A percentile compares a stretch with the other conserved stretches of the same genome.
These are phyloP conservation scores for Sepioteuthis lessoniana DNA, from an alignment of 2,888 invertebrate species.

Conservation along the genomic window DNA sequence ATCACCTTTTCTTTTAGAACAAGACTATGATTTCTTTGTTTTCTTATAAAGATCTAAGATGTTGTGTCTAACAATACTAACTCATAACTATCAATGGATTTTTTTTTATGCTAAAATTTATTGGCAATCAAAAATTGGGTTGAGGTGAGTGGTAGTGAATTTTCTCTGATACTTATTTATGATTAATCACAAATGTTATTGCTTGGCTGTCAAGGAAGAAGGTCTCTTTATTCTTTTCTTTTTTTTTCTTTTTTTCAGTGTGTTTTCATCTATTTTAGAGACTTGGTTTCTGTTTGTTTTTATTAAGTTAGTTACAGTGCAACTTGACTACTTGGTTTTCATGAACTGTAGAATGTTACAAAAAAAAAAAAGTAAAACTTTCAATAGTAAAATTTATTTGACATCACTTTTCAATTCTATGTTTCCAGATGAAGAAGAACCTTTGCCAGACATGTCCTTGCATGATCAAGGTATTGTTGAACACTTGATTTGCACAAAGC, in stretches of 20 bases:
- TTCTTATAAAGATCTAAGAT: background rate
- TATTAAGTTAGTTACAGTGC: background rate
- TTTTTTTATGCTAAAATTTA: background rate
- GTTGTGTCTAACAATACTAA: background rate
- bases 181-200: background rate
- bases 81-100: background rate
- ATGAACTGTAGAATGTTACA: background rate
- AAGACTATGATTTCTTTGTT: background rate
- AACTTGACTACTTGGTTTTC: background rate
- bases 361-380: background rate
- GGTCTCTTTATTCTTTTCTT: background rate
- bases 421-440: conserved; percentile 55
- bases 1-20: background rate
- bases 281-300: background rate
- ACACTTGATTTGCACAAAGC: conserved; percentile 76
- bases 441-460: conserved; percentile 57
- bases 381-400: background rate
- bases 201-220: background rate
- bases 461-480: conserved; percentile 75
- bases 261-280: background rate
- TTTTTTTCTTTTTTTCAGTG: background rate
- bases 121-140: background rate
- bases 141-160: background rate
- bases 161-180: background rate
- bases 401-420: conserved; percentile 42